Base-by-base conservation (phyloP, 2,797 vertebrate genomes). In the Halcyon smyrnensis region DNA sequence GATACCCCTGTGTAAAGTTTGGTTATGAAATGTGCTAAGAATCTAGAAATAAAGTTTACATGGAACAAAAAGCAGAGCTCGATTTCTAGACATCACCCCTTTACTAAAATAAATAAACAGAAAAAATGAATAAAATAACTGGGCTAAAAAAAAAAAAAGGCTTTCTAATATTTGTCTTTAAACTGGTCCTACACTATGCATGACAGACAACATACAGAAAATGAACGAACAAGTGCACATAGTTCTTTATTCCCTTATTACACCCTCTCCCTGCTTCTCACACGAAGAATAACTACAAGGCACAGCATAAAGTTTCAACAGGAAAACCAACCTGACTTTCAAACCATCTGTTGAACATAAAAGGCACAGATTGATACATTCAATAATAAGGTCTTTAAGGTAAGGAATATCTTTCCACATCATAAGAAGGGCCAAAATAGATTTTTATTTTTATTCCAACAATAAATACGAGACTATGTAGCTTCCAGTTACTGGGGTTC, bases 171-270 rank as follows among this genome's bases (percentile, higher is more conserved):
- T 63, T 81, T 45, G 48, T 64, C 43, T 71, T 64, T 19, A 53
- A 78, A 53, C 25, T 32, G 21, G 20, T 50, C 32, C 69, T 75
- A 53, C 10, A 12, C 19, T 23, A 41, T 1, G 20, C 25, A 23
- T n/a, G 17, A 48, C 0, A 1, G 45, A 36, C 36, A 79, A 79
- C 30, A 9, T 2, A 64, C 2, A 23, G n/a, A 67, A 84, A 74
- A 37, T 0, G 0, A 69, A 30, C 19, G 43, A 59, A 54, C 24
- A 53, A 71, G 20, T 1, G 5, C 16, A 12, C 19, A 7, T 1
- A 32, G 19, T 12, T 77, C 43, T 20, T 25, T 45, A 23, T 46
- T 46, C 21, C 30, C 56, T n/a, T 45, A 9, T 5, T 30, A 67
- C 18, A 27, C 23, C 3, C 12, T 19, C 23, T 45, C 67, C 46